A percentile compares a stretch with the other conserved stretches of the same genome.
Conservation (phyloP, 2,888 invertebrate species). For the Campopleginae sp. region DNA sequence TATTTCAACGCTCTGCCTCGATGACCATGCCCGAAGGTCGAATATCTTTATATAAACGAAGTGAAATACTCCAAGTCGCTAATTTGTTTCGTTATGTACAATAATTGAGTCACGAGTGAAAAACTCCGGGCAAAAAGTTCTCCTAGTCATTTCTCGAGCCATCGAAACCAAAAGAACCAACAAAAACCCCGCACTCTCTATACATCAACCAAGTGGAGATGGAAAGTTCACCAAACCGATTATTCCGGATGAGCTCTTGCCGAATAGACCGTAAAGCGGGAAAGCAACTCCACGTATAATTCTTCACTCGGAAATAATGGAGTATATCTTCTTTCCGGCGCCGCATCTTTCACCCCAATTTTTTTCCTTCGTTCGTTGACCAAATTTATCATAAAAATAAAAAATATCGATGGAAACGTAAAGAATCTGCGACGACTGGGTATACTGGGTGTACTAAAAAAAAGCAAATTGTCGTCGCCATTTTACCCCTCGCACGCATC, state of each 20-base stretch:
- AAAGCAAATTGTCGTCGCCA: background rate
- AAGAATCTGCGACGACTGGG: no score
- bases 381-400: background rate
- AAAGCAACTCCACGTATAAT: slow-evolving; percentile 12
- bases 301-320: slow-evolving; percentile 1
- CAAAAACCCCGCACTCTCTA: background rate
- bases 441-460: background rate
- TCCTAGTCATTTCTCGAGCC: background rate
- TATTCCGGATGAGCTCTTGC: slow-evolving; percentile 6
- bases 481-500: background rate
- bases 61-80: slow-evolving; percentile 7
- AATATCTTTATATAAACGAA: slow-evolving; percentile 42
- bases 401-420: background rate
- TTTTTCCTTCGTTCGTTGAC: background rate
- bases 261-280: slow-evolving; percentile 40
- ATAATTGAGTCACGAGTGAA: slow-evolving; percentile 13
- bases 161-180: slow-evolving; percentile 17
- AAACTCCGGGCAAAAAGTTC: slow-evolving; percentile 43
- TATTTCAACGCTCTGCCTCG: slow-evolving; percentile 49
- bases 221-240: slow-evolving; percentile 35
- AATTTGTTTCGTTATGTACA: slow-evolving; percentile 28
- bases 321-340: background rate
- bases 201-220: slow-evolving; percentile 6
- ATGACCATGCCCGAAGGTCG: slow-evolving; percentile 60
- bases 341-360: background rate